phyloP scores from a whole-genome alignment of 1,140 invertebrate species.

The Drosophila ercepeae region DNA sequence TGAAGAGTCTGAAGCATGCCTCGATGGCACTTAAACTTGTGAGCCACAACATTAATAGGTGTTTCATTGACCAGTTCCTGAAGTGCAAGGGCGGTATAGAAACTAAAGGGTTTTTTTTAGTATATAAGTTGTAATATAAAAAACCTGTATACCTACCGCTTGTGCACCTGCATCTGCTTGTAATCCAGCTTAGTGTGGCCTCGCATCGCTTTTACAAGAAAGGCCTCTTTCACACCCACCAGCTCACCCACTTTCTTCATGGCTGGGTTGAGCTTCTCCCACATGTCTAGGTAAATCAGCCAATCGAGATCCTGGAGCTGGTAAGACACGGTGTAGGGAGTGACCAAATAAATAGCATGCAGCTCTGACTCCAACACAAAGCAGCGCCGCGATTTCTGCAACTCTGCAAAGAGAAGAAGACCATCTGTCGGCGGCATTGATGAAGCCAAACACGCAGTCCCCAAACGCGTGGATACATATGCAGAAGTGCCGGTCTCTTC shows the following conservation, averaged over 20 bases:
- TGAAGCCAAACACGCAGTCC: conserved; percentile 95
- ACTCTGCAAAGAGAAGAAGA: conserved; percentile 93
- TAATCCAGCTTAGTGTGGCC: conserved; percentile 86
- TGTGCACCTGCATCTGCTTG: conserved; percentile 85
- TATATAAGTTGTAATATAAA: background rate
- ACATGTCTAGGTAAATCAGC: conserved; percentile 93
- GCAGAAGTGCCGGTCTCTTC: conserved; percentile 84
- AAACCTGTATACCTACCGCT: conserved; percentile 80
- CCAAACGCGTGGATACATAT: conserved; percentile 93
- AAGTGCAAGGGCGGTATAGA: conserved; percentile 96
- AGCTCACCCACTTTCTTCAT: conserved; percentile 94
- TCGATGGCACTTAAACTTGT: conserved; percentile 93
- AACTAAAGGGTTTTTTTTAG: conserved; percentile 85
- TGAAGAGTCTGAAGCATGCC: conserved; percentile 96
- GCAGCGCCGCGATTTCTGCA: conserved; percentile 94
- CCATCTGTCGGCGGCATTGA: conserved; percentile 97
- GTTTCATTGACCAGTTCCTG: conserved; percentile 97
- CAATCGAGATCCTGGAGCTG: conserved; percentile 94
- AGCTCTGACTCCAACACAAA: conserved; percentile 97
- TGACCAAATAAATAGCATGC: conserved; percentile 97
- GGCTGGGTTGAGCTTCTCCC: conserved; percentile 91
- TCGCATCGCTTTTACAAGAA: conserved; percentile 91
- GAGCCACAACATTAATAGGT: conserved; percentile 90
- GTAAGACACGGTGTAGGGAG: conserved; percentile 92
- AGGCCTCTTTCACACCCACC: conserved; percentile 96